phyloP scores from a whole-genome alignment of 2,888 invertebrate genomes.

The Tuberolachnus salignus region DNA sequence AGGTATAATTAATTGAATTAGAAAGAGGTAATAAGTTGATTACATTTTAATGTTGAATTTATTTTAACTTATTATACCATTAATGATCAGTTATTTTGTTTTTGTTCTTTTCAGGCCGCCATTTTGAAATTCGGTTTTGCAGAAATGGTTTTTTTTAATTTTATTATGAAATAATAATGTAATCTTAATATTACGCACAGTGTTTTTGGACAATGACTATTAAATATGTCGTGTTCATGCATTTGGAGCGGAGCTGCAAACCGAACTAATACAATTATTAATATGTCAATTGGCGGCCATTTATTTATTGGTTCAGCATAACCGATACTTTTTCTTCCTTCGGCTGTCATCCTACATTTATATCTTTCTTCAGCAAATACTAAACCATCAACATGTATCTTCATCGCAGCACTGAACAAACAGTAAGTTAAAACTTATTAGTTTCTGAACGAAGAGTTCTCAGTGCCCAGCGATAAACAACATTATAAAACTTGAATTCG shows the following conservation, averaged over 20 bases:
- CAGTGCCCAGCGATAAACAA: slow-evolving; percentile 54
- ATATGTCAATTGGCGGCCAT: slow-evolving; percentile 55
- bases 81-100: slow-evolving; percentile 50
- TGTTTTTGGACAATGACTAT: slow-evolving; percentile 53
- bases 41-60: slow-evolving; percentile 22
- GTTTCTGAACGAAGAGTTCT: slow-evolving; percentile 55
- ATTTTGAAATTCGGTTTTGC: slow-evolving; percentile 57
- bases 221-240: slow-evolving; percentile 50
- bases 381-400: slow-evolving; percentile 52
- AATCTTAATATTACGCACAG: slow-evolving; percentile 51
- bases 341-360: slow-evolving; percentile 24
- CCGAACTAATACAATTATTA: slow-evolving; percentile 54
- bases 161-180: slow-evolving; percentile 47
- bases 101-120: slow-evolving; percentile 54
- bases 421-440: slow-evolving; percentile 54
- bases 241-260: slow-evolving; percentile 54
- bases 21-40: slow-evolving; percentile 34
- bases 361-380: slow-evolving; percentile 40
- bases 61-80: slow-evolving; percentile 38
- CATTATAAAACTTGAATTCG: slow-evolving; percentile 9
- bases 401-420: slow-evolving; percentile 56
- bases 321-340: slow-evolving; percentile 51
- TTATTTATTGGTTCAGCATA: slow-evolving; percentile 47
- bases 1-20: slow-evolving; percentile 56
- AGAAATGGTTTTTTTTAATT: slow-evolving; percentile 52